phyloP scores from a whole-genome alignment of 2,888 invertebrate genomes.

The Drosophila pseudotalamancana region DNA sequence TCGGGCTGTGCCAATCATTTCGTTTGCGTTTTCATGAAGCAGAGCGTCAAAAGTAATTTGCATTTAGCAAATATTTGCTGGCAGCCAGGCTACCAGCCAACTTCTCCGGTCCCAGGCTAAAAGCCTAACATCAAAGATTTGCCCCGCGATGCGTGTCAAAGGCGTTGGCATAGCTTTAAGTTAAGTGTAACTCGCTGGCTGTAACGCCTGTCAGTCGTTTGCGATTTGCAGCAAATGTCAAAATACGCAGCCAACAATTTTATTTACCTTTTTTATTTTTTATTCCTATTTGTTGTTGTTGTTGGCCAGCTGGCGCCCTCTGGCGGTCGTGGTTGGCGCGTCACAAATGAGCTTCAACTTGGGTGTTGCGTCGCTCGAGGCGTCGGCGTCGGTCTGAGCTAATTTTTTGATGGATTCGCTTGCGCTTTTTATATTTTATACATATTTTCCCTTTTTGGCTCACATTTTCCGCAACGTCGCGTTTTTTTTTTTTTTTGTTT shows the following conservation, averaged over 20 bases:
- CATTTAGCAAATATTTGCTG: slow-evolving; percentile 74
- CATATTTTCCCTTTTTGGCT: too few species aligned
- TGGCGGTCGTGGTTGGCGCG: slow-evolving; percentile 32
- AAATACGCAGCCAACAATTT: slow-evolving; percentile 27
- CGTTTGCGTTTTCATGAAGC: slow-evolving; percentile 57
- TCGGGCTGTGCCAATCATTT: slow-evolving; percentile 58
- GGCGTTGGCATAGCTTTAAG: slow-evolving; percentile 69
- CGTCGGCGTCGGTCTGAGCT: slow-evolving; percentile 39
- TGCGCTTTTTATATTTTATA: slow-evolving; percentile 28
- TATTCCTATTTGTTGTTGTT: slow-evolving; percentile 14
- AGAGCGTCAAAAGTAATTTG: slow-evolving; percentile 75
- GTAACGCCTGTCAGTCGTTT: slow-evolving; percentile 27
- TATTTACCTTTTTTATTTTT: slow-evolving; percentile 10
- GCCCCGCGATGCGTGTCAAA: slow-evolving; percentile 67
- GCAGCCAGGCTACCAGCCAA: slow-evolving; percentile 13
- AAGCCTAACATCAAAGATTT: slow-evolving; percentile 60
- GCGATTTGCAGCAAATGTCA: slow-evolving; percentile 45
- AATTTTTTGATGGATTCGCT: slow-evolving; percentile 65
- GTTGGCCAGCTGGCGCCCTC: slow-evolving; percentile 29
- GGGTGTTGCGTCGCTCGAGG: slow-evolving; percentile 48
- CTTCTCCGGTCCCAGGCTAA: background rate
- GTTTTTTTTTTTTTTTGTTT: background rate
- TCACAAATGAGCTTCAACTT: slow-evolving; percentile 58
- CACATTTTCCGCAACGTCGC: too few species aligned
- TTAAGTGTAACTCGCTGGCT: slow-evolving; percentile 62